Base-by-base conservation (phyloP, 1,140 invertebrate species). In the Drosophila fuyamai region DNA sequence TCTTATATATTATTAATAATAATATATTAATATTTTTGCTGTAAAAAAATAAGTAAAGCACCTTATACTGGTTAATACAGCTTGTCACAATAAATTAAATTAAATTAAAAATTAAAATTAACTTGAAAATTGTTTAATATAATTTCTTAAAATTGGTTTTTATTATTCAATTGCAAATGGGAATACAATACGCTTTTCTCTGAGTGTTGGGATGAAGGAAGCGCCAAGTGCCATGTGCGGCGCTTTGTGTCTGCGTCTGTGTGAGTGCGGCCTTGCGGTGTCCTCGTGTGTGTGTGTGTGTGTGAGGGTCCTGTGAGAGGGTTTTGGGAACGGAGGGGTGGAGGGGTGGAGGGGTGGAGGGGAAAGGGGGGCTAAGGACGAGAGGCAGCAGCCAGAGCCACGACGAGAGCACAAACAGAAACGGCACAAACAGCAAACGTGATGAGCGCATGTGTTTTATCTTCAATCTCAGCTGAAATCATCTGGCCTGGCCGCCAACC, bases 361-460 rank as follows among this genome's bases (percentile, higher is more conserved):
- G 54, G 38, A 32, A 8, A 16, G 14, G 38, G 51, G 16, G 43
- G 35, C 13, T 40, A 40, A 46, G 18, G 66, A 67, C 48, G 16
- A 70, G 66, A 35, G 43, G 38, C 32, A 46, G 62, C 32, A 67
- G 18, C 62, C 29, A 40, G 56, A 53, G 43, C 43, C 41, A 58
- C 51, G 40, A 63, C 29, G 38, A 72, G 71, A 82, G 61, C 68
- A 74, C 66, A 77, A 61, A 76, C 79, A 74, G 68, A 82, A 83
- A 68, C 60, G 71, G 60, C 76, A 79, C 70, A 81, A 88, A 74
- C 80, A 68, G 72, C 51, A 88, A 83, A 88, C 72, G 84, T 79
- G 83, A 83, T 89, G 84, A 86, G 83, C 83, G 83, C 83, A 88
- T 89, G 83, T 88, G 83, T 88, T 89, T 88, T 88, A 89, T 88